Evolutionary conservation across 2,888 invertebrate genomes (phyloP).

Genomic region (Acanthopleura granulata): DNA sequence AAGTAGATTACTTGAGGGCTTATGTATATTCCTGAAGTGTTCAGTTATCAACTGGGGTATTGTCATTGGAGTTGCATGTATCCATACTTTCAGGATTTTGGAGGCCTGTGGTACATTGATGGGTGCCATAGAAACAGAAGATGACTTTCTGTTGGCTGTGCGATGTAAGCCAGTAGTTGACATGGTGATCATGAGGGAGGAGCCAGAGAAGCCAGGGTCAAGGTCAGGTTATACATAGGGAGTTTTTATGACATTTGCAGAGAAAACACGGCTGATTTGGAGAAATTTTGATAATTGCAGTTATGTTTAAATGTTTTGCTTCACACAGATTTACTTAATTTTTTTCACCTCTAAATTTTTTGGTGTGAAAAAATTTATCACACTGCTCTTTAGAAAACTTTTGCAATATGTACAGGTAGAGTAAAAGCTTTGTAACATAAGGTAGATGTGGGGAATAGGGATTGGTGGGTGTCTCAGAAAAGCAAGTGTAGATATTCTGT

Average conservation of each 20-base stretch:
- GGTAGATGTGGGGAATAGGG: too few relatives aligned
- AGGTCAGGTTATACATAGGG: background rate
- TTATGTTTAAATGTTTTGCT: too few relatives aligned
- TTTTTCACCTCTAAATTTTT: too few relatives aligned
- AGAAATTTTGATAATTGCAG: too few relatives aligned
- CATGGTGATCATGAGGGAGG: conserved; percentile 9
- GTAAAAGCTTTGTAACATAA: too few relatives aligned
- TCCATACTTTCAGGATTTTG: conserved; percentile 5
- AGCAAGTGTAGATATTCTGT: too few relatives aligned
- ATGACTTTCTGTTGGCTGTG: background rate
- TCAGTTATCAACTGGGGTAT: background rate
- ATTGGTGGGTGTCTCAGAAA: too few relatives aligned
- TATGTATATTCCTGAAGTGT: background rate
- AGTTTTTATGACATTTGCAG: background rate
- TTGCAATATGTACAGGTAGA: too few relatives aligned
- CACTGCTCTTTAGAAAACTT: too few relatives aligned
- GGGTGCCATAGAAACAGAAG: background rate
- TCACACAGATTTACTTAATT: too few relatives aligned
- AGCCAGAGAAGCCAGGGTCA: background rate
- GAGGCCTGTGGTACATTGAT: conserved; percentile 2
- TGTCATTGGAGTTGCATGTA: background rate
- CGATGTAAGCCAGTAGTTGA: background rate
- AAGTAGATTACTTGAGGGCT: too few relatives aligned
- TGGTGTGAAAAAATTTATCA: too few relatives aligned
- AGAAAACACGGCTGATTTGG: background rate